These are phyloP conservation scores for Coelogynopora nodosa DNA, from an alignment of 2,888 invertebrate species.

Conservation along the genomic window DNA sequence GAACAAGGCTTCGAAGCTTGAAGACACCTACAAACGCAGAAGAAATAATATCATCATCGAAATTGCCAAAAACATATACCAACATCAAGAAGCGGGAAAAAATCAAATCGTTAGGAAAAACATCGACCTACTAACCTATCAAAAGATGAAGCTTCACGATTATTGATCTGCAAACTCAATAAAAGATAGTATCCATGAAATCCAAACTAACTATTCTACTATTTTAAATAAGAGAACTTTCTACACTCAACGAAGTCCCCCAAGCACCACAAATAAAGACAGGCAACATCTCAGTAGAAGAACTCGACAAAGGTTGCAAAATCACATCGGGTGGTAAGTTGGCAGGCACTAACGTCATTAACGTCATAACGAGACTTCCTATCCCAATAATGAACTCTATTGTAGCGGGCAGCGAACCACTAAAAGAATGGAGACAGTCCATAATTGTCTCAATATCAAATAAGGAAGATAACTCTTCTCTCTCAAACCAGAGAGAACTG, in stretches of 20 bases:
- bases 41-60: constrained; percentile 13
- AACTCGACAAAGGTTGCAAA: not conserved
- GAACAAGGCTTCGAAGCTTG: too few relatives aligned
- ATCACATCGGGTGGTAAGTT: not conserved
- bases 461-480: not conserved
- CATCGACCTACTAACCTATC: not conserved
- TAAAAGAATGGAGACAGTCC: not conserved
- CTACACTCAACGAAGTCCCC: not conserved
- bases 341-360: not conserved
- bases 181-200: constrained; percentile 1
- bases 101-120: constrained; percentile 13
- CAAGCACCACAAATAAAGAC: not conserved
- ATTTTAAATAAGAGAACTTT: not conserved
- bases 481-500: constrained; percentile 5
- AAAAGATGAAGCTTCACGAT: too few relatives aligned
- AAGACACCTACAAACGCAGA: not conserved
- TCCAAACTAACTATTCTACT: constrained; percentile 1
- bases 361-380: too few relatives aligned
- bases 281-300: not conserved
- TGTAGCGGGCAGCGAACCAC: not conserved
- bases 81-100: constrained; percentile 8
- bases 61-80: not conserved
- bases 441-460: not conserved
- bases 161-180: constrained; percentile 25
- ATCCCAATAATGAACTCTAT: not conserved